Conservation (phyloP, 2,797 vertebrate species). For the Coranthus polyacanthus region DNA sequence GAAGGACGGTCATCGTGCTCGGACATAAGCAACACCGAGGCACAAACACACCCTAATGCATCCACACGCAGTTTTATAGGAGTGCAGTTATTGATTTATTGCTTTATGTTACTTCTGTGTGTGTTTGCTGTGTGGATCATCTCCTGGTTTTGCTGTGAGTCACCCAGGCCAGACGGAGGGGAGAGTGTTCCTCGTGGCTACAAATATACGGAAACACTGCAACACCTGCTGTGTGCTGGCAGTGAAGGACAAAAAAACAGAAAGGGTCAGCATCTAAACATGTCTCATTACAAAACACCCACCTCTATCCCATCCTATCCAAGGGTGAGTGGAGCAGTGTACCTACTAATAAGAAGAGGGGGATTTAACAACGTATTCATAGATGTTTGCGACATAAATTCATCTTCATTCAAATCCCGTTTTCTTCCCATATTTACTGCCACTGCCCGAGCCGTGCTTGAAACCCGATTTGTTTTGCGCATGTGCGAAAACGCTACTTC, state of each 20-base stretch:
- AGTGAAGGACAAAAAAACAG: constrained; percentile 4
- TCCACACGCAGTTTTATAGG: neutral
- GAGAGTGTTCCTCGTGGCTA: constrained; percentile 37
- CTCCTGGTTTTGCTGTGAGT: constrained; percentile 59
- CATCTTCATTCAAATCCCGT: too few species aligned
- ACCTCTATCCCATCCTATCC: neutral
- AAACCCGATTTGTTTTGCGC: too few species aligned
- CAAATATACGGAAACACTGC: constrained; percentile 31
- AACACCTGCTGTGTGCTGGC: constrained; percentile 56
- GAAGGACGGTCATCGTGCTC: constrained; percentile 55
- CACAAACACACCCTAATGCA: neutral
- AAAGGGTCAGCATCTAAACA: constrained; percentile 26
- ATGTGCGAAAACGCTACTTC: too few species aligned
- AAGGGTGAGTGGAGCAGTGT: too few species aligned
- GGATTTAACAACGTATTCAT: too few species aligned
- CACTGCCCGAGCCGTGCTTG: too few species aligned
- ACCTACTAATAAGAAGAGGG: too few species aligned
- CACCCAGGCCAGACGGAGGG: constrained; percentile 55
- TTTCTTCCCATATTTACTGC: too few species aligned
- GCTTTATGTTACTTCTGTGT: neutral
- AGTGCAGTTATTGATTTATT: constrained; percentile 9
- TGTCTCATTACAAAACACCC: constrained; percentile 15
- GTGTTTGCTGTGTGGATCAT: constrained; percentile 44
- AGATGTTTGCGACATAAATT: too few species aligned
- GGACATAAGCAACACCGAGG: constrained; percentile 8